Evolutionary conservation across 1,140 invertebrate genomes (phyloP).

Genomic region (Drosophila dunni): DNA sequence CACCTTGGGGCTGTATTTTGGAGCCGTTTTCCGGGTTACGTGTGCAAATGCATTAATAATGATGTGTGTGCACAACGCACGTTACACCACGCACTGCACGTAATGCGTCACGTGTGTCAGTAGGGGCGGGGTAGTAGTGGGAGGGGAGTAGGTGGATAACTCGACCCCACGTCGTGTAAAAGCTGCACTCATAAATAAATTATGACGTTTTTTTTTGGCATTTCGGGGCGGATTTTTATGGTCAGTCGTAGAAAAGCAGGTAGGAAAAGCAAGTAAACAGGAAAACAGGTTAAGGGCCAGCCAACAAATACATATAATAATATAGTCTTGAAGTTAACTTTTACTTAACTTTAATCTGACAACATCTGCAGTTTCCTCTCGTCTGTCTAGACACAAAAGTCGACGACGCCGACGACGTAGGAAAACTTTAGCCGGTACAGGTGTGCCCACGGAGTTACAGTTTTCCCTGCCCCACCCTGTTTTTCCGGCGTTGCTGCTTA

Average conservation of each 20-base stretch:
- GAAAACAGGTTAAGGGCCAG: constrained; percentile 3
- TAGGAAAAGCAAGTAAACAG: neutral
- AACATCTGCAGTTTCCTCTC: constrained; percentile 24
- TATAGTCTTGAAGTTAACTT: neutral
- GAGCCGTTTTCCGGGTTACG: constrained; percentile 40
- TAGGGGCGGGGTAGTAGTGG: neutral
- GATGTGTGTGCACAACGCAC: constrained; percentile 72
- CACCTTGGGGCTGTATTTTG: constrained; percentile 30
- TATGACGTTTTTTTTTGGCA: constrained; percentile 46
- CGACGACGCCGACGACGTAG: neutral
- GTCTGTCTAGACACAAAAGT: constrained; percentile 48
- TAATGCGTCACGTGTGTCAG: constrained; percentile 64
- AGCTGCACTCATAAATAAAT: constrained; percentile 49
- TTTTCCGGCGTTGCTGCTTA: constrained; percentile 29
- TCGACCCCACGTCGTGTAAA: constrained; percentile 6
- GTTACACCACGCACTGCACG: constrained; percentile 65
- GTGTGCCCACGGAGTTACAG: constrained; percentile 36
- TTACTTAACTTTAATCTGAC: constrained; percentile 24
- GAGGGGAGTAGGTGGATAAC: neutral
- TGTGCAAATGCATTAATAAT: constrained; percentile 78
- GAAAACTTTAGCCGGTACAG: constrained; percentile 24
- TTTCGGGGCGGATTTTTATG: constrained; percentile 37
- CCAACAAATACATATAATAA: neutral
- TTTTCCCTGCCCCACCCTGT: constrained; percentile 20
- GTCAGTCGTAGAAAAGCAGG: neutral